phyloP scores from a whole-genome alignment of 2,888 invertebrate genomes.

The Apodemia duryi region DNA sequence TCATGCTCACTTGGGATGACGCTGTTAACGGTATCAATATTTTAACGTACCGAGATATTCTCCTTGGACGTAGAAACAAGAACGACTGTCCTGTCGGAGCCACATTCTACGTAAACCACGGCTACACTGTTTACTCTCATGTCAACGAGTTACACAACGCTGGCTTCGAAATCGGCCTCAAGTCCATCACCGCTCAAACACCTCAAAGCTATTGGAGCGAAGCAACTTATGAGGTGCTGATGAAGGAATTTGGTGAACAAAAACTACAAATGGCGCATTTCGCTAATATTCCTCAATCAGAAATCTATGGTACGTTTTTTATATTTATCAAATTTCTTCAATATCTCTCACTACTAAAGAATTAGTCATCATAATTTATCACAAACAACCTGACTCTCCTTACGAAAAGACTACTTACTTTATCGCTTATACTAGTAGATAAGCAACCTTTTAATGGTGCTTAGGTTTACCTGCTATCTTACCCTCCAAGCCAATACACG shows the following conservation, averaged over 20 bases:
- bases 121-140: conserved; percentile 83
- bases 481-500: too few relatives aligned
- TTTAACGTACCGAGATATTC: conserved; percentile 69
- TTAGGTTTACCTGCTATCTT: too few relatives aligned
- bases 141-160: conserved; percentile 78
- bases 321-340: background rate
- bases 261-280: conserved; percentile 65
- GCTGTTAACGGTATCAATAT: conserved; percentile 77
- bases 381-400: too few relatives aligned
- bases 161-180: conserved; percentile 83
- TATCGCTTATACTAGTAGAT: too few relatives aligned
- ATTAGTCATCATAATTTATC: too few relatives aligned
- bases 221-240: conserved; percentile 67
- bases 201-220: conserved; percentile 78
- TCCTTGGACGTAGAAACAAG: conserved; percentile 77
- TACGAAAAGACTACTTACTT: too few relatives aligned
- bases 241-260: conserved; percentile 80
- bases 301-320: conserved; percentile 49
- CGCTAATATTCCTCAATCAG: conserved; percentile 69
- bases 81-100: conserved; percentile 81
- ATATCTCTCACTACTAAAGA: too few relatives aligned
- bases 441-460: too few relatives aligned
- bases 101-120: conserved; percentile 86
- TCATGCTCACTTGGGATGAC: conserved; percentile 83
- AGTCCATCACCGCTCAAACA: conserved; percentile 82